Evolutionary conservation across 1,140 invertebrate genomes (phyloP).

Genomic region (Paraescarpia echinospica): DNA sequence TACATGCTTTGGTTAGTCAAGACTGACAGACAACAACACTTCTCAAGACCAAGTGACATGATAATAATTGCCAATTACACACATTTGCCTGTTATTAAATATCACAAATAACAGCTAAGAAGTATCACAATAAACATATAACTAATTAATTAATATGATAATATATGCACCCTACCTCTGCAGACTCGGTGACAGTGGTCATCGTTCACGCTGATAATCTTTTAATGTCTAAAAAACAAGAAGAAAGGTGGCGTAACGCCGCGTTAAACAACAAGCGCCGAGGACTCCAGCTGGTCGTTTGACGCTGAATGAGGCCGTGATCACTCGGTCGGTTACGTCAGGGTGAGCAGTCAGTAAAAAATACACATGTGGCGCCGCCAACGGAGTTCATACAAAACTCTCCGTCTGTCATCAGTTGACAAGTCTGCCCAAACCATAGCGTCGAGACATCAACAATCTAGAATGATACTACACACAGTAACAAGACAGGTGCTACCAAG

Average conservation of each 20-base stretch:
- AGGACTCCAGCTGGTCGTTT: too few species aligned
- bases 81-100: neutral
- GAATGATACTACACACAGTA: neutral
- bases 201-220: neutral
- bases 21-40: too few species aligned
- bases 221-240: neutral
- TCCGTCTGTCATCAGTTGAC: neutral
- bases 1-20: too few species aligned
- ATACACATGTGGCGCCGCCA: neutral
- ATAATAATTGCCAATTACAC: too few species aligned
- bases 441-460: neutral
- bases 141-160: neutral
- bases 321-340: neutral
- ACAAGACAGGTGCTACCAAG: neutral
- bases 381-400: neutral
- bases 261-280: neutral
- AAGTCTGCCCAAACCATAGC: neutral
- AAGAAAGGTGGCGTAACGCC: neutral
- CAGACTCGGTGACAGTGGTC: neutral
- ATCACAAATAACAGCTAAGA: neutral
- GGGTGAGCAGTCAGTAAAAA: too few species aligned
- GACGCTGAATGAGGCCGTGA: neutral
- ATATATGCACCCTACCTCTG: neutral
- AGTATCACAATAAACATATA: neutral
- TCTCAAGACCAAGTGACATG: too few species aligned